phyloP scores from a whole-genome alignment of 2,113 vertebrate genomes.

The Phalacrocorax pelagicus region DNA sequence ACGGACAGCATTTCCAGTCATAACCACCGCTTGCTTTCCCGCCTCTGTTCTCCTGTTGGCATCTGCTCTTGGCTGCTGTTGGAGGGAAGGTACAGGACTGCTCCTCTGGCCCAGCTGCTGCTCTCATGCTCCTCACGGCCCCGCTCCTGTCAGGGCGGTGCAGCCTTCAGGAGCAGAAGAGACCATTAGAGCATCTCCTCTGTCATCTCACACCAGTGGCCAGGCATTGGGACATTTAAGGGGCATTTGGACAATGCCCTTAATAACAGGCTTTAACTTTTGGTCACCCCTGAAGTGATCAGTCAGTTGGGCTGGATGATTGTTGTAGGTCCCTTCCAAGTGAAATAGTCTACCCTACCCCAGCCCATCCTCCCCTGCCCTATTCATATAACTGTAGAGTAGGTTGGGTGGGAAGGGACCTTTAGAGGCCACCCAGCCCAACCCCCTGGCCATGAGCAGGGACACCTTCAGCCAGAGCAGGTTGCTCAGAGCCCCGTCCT shows the following conservation, averaged over 20 bases:
- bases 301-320: not conserved
- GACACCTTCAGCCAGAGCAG: not conserved
- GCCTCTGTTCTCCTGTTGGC: not conserved
- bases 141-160: not conserved
- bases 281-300: not conserved
- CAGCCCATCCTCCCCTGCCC: too few species aligned
- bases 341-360: not conserved
- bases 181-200: not conserved
- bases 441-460: not conserved
- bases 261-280: not conserved
- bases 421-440: fast-evolving
- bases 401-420: not conserved
- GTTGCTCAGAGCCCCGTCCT: not conserved
- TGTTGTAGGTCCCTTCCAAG: not conserved
- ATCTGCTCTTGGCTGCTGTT: not conserved
- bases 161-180: not conserved
- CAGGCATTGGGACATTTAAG: not conserved
- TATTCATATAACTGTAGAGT: fast-evolving
- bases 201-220: not conserved
- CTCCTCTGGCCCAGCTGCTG: not conserved
- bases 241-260: not conserved
- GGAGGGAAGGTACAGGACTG: not conserved
- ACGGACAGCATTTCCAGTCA: not conserved
- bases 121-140: fast-evolving
- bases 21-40: not conserved